Evolutionary conservation across 2,888 invertebrate species (phyloP), one percentile per base, ranked within the genome.

Genomic region (Antheraea yamamai): DNA sequence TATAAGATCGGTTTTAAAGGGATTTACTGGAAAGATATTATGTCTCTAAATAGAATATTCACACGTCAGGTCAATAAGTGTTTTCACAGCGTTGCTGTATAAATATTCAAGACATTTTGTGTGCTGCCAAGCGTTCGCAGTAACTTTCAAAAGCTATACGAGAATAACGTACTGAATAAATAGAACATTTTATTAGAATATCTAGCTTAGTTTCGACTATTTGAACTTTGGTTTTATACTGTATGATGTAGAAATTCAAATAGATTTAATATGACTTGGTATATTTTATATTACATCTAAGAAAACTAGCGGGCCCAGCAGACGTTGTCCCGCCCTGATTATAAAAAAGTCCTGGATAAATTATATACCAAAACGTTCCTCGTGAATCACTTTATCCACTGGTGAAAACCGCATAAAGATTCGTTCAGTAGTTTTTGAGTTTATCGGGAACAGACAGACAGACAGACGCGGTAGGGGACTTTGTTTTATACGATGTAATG

Each of bases 21-120:
- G n/a, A 8, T 58, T 58, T 58, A 4, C 26, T 66, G 18, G 66
- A 18, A 66, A 30, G 61, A 72, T 72, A 75, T 74, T 72, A 68
- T 77, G 75, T 72, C 72, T 74, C 74, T 51, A 74, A 77, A 77
- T 75, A 74, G 66, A 75, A 75, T 75, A 68, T 74, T 73, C 75
- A 61, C 61, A 20, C n/a, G 58, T 58, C 64, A 51, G 77, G 74
- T 74, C 74, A 75, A 71, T 72, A 64, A 64, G 64, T 64, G 64
- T 74, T 74, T 72, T 72, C 71, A 73, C 74, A 74, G 74, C 66
- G 58, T 23, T 39, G 72, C 74, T 75, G 74, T 68, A 68, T 72
- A 73, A 75, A 77, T 75, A 58, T 58, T 55, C 16, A 55, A 58
- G 1, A 72, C 61, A 71, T 70, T 74, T 74, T 61, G 61, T 71